A percentile compares a stretch with the other conserved stretches of the same genome.
Evolutionary conservation across 2,888 invertebrate genomes (phyloP).

Genomic region (Tipula confusa): DNA sequence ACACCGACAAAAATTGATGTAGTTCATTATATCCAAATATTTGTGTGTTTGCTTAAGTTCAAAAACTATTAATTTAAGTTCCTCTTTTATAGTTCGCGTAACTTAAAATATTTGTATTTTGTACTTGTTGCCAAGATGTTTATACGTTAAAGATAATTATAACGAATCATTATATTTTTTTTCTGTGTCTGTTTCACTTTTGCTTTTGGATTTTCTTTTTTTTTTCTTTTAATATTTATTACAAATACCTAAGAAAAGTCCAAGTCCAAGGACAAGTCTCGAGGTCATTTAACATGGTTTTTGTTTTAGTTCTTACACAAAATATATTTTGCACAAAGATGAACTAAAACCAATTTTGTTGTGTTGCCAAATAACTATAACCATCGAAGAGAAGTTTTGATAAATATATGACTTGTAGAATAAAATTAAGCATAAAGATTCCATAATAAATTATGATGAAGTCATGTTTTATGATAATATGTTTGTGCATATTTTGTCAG

Average conservation of each 20-base stretch:
- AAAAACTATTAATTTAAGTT: not conserved
- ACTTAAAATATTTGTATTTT: not conserved
- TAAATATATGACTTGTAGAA: not conserved
- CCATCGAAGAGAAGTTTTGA: not conserved
- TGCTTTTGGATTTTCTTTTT: conserved; percentile 3
- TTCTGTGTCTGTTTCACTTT: not conserved
- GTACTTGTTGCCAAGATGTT: not conserved
- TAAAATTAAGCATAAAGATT: not conserved
- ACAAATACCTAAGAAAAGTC: not conserved
- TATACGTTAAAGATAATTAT: not conserved
- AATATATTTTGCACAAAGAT: not conserved
- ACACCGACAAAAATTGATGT: not conserved
- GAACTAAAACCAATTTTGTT: not conserved
- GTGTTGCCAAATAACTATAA: not conserved
- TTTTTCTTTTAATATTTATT: no score
- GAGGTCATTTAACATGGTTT: conserved; percentile 26
- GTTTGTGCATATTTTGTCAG: not conserved
- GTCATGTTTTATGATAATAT: not conserved
- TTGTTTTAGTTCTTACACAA: not conserved
- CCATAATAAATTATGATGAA: not conserved
- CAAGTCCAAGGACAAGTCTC: conserved; percentile 28
- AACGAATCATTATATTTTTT: not conserved
- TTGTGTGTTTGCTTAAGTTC: not conserved
- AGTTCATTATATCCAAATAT: not conserved
- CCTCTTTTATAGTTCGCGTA: not conserved